Percentiles rank a stretch among this genome's conserved stretches.
Conservation (phyloP, 2,797 vertebrate genomes). For the Betta splendens region DNA sequence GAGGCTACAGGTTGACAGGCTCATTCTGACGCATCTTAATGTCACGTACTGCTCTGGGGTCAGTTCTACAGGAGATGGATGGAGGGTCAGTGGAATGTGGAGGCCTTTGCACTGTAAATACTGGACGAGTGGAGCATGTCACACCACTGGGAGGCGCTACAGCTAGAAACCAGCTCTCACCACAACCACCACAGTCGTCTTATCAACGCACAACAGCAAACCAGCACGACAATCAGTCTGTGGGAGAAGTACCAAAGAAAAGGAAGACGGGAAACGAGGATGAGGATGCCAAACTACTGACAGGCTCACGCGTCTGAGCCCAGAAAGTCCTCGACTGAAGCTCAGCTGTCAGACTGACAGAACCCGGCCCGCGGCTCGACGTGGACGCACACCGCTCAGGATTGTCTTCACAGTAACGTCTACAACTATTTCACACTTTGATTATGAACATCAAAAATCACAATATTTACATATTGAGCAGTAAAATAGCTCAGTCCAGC, state of each 20-base stretch:
- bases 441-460: slow-evolving; percentile 78
- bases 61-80: slow-evolving; percentile 34
- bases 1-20: slow-evolving; percentile 30
- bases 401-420: slow-evolving; percentile 83
- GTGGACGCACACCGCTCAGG: slow-evolving; percentile 61
- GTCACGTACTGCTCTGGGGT: slow-evolving; percentile 55
- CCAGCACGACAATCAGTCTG: neutral
- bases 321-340: slow-evolving; percentile 35
- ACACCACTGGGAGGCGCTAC: slow-evolving; percentile 53
- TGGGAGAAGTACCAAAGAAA: slow-evolving; percentile 26
- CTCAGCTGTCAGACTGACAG: slow-evolving; percentile 20
- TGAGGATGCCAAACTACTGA: slow-evolving; percentile 14
- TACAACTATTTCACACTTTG: slow-evolving; percentile 69
- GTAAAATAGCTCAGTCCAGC: slow-evolving; percentile 73
- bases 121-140: slow-evolving; percentile 55
- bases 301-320: slow-evolving; percentile 36
- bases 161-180: slow-evolving; percentile 21
- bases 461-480: slow-evolving; percentile 78
- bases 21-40: slow-evolving; percentile 46
- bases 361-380: too few relatives aligned
- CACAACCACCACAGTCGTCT: slow-evolving; percentile 31
- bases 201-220: slow-evolving; percentile 21
- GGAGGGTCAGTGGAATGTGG: slow-evolving; percentile 65
- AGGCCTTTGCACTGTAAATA: slow-evolving; percentile 56
- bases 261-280: slow-evolving; percentile 8